Evolutionary conservation across 2,797 vertebrate species (phyloP).

Genomic region (Distichodus sexfasciatus): DNA sequence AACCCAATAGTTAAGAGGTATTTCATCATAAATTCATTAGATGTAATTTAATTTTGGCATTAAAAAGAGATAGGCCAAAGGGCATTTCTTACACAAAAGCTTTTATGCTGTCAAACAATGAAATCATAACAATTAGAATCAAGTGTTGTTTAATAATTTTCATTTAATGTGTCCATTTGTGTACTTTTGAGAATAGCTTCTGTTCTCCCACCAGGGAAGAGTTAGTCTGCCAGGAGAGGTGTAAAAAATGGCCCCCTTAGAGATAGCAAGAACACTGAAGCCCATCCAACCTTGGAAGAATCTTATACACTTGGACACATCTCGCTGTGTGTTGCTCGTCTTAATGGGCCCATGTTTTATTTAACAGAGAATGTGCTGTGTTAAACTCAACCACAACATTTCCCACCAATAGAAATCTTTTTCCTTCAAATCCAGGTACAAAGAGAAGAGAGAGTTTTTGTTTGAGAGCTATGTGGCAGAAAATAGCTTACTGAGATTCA

Average conservation of each 20-base stretch:
- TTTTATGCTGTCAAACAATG: not conserved
- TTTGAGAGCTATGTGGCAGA: constrained; percentile 50
- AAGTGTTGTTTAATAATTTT: not conserved
- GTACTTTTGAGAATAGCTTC: not conserved
- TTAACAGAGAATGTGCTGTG: constrained; percentile 64
- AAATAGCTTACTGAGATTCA: constrained; percentile 51
- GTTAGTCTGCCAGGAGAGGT: constrained; percentile 4
- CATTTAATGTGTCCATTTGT: not conserved
- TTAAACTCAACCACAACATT: constrained; percentile 63
- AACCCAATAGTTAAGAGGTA: not conserved
- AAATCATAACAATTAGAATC: not conserved
- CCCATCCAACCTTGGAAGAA: constrained; percentile 8
- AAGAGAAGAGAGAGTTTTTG: constrained; percentile 38
- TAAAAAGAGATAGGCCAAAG: not conserved
- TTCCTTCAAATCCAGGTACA: too few species aligned
- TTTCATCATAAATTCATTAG: not conserved
- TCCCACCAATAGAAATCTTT: constrained; percentile 55
- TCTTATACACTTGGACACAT: not conserved
- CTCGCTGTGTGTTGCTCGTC: not conserved
- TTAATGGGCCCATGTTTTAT: constrained; percentile 65
- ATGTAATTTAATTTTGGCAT: not conserved
- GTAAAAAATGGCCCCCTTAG: constrained; percentile 5
- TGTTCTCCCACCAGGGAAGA: not conserved
- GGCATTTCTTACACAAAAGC: not conserved
- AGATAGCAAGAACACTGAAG: constrained; percentile 3